Percentiles rank a stretch among this genome's conserved stretches.
phyloP scores from a whole-genome alignment of 2,113 vertebrate genomes.

The Mesembrinibis cayennensis region DNA sequence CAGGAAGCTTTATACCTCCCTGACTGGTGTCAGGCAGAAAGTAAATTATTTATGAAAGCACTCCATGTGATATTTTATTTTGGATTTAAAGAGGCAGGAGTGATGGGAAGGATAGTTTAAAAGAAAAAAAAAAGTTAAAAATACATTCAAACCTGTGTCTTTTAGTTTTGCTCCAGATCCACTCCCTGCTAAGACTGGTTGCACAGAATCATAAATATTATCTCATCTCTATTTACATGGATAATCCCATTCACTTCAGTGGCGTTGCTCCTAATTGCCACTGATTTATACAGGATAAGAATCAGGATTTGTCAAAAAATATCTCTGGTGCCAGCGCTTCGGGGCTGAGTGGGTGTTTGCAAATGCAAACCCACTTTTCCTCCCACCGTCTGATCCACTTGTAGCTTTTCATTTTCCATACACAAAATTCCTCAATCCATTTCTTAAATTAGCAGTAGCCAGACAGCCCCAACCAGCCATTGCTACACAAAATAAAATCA shows the following conservation, averaged over 20 bases:
- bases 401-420: not conserved
- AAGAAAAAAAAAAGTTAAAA: not conserved
- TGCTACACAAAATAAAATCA: not conserved
- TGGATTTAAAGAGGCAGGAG: slow-evolving; percentile 37
- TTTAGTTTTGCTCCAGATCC: not conserved
- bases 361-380: not conserved
- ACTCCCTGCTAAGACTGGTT: not conserved
- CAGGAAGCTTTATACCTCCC: slow-evolving; percentile 41
- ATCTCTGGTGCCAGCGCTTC: not conserved
- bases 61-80: slow-evolving; percentile 27
- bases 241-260: not conserved
- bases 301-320: not conserved
- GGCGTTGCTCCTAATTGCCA: not conserved
- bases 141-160: not conserved
- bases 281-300: not conserved
- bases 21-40: slow-evolving; percentile 48
- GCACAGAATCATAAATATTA: not conserved
- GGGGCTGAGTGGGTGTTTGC: not conserved
- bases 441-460: not conserved
- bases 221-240: not conserved
- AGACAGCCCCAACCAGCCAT: not conserved
- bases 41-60: slow-evolving; percentile 58
- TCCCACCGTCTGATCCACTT: not conserved
- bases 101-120: not conserved
- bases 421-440: not conserved